Evolutionary conservation across 2,797 vertebrate genomes (phyloP).

Genomic region (Carduelis carduelis): DNA sequence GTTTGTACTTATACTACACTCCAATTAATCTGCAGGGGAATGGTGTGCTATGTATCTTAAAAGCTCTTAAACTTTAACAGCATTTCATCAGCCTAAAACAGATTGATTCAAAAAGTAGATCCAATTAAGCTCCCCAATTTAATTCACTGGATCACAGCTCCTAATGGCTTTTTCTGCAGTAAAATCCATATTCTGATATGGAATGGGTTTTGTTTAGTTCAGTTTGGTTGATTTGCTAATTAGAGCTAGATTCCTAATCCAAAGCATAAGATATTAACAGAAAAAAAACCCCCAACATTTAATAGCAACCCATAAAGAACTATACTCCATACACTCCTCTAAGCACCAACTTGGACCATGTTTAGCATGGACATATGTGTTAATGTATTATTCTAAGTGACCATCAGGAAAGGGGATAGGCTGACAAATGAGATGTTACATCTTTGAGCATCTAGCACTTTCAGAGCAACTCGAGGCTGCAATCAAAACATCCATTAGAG

Average conservation of each 20-base stretch:
- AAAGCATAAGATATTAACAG: neutral
- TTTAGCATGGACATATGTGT: neutral
- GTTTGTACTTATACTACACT: neutral
- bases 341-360: neutral
- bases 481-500: conserved; percentile 85
- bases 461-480: conserved; percentile 71
- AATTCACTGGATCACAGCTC: neutral
- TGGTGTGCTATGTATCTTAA: neutral
- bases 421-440: conserved; percentile 51
- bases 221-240: neutral
- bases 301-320: neutral
- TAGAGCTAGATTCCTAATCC: neutral
- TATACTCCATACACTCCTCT: neutral
- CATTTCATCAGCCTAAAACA: neutral
- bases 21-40: neutral
- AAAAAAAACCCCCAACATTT: neutral
- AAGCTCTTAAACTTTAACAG: neutral
- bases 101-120: neutral
- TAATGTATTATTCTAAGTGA: neutral
- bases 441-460: conserved; percentile 67
- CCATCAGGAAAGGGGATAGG: neutral
- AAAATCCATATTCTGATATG: neutral
- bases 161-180: neutral
- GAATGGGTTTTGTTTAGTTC: neutral
- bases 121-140: neutral